Evolutionary conservation across 2,797 vertebrate genomes (phyloP).

Genomic region (Gambusia yucatana): DNA sequence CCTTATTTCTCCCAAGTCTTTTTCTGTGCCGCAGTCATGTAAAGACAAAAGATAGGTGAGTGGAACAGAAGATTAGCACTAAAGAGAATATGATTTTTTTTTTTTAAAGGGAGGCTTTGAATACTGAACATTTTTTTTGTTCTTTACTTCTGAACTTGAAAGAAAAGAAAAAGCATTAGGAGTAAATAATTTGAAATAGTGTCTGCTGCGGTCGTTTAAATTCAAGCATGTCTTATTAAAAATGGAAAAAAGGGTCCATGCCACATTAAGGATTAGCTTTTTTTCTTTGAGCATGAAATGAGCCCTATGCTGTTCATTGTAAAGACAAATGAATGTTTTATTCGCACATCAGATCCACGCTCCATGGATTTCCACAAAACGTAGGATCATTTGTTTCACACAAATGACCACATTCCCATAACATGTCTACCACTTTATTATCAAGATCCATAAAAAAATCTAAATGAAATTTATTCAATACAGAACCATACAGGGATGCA

Average conservation of each 20-base stretch:
- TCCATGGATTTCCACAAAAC: slow-evolving; percentile 38
- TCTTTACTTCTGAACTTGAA: slow-evolving; percentile 54
- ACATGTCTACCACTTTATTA: slow-evolving; percentile 34
- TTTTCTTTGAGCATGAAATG: slow-evolving; percentile 74
- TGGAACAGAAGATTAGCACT: slow-evolving; percentile 68
- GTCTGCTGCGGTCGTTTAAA: slow-evolving; percentile 63
- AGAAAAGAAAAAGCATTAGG: slow-evolving; percentile 69
- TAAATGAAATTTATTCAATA: slow-evolving; percentile 46
- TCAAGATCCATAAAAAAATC: slow-evolving; percentile 30
- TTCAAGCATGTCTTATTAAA: slow-evolving; percentile 77
- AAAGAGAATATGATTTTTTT: slow-evolving; percentile 34
- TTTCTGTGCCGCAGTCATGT: slow-evolving; percentile 34
- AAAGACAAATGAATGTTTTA: slow-evolving; percentile 54
- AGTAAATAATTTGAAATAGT: slow-evolving; percentile 70
- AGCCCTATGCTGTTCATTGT: slow-evolving; percentile 45
- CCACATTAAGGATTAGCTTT: slow-evolving; percentile 70
- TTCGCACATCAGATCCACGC: slow-evolving; percentile 33
- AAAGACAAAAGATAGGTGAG: slow-evolving; percentile 62
- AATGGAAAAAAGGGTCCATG: slow-evolving; percentile 61
- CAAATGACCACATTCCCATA: slow-evolving; percentile 47
- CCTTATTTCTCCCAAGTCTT: slow-evolving; percentile 44
- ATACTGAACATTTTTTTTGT: slow-evolving; percentile 69
- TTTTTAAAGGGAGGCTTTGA: slow-evolving; percentile 45
- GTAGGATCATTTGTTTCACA: slow-evolving; percentile 43
- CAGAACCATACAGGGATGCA: background rate